Evolutionary conservation across 1,140 invertebrate genomes (phyloP), one percentile per base, ranked within the genome.

Genomic region (Bombus superbus): DNA sequence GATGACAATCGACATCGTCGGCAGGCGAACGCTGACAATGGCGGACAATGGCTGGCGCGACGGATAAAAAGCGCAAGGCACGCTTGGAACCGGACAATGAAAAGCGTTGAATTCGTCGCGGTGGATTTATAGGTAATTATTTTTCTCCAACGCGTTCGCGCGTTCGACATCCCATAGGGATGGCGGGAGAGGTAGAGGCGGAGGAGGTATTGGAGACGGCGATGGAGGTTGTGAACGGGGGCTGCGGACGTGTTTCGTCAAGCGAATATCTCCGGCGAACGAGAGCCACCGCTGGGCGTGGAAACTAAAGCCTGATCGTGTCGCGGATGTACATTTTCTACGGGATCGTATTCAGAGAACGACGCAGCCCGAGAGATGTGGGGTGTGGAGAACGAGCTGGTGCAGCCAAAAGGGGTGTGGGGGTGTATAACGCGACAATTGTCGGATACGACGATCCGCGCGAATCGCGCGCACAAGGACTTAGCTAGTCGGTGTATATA

Each of bases 121-220:
- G 88, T 88, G 93, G 93, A 94, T 95, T 93, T 95, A 94, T 94
- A 93, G 93, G 92, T 94, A 94, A 95, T 95, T 94, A 94, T 93
- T 93, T 94, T 94, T 92, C 89, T 81, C 86, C 53, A 68, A 71
- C 87, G 78, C 84, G 44, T 86, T 71, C 66, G 47, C 15, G n/a
- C 68, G 59, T 18, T 66, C 75, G 74, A 86, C 25, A 6, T 47
- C 32, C 32, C 18, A 22, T 28, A 69, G 80, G 64, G 68, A 69
- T 53, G 40, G 71, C 11, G 22, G 71, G 11, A 25, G 88, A 77
- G 42, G 74, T 35, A 76, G 71, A 64, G 64, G 68, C 47, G 77
- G 59, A 42, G 25, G 64, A 22, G 66, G 64, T 22, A 15, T 25
- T 42, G 75, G 35, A 64, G 59, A 59, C 25, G 25, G 5, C 38